Base-by-base conservation (phyloP, 2,888 invertebrate species). In the Thera obeliscata region DNA sequence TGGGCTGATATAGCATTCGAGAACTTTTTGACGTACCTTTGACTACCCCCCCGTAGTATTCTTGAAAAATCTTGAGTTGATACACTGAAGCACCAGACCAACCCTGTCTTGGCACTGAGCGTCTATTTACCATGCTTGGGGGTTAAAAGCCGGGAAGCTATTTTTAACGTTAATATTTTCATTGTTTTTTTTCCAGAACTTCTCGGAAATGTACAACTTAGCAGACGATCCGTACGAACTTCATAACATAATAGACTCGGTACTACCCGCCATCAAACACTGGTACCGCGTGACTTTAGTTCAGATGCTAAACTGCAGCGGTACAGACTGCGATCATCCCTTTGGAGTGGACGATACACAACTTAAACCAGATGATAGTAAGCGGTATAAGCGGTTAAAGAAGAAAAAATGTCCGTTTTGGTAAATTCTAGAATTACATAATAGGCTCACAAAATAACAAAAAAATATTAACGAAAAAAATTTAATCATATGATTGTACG, bases 201-300 rank as follows among this genome's bases (percentile, higher is more conserved):
- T 96, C 82, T 88, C 94, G 0, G 98, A 98, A 89, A 95, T 95
- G n/a, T 98, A 98, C 84, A 94, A 98, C 83, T 81, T 98, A 11
- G 83, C 81, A 0, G 79, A 80, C 0, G 98, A 98, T 83, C 96
- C 96, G 0, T 95, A 95, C 82, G 97, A 98, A 88, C 78, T 98
- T 74, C 76, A 83, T 0, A 98, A 98, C 84, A 88, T 95, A 4
- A 94, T 90, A 2, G 82, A 88, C 56, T 79, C 85, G 4, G 83
- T 91, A 66, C 74, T 95, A 36, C 95, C 95, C 0, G 93, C 94
- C 2, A 82, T 95, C 61, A 87, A 88, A 38, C 90, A 93, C n/a
- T 87, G 94, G 81, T 95, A 95, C 81, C 85, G 87, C 59, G 50
- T 94, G 76, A 64, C 91, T 74, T 73, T 95, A 79, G 60, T 95